Evolutionary conservation across 1,140 invertebrate species (phyloP).

Genomic region (Drosophila quadrilineata): DNA sequence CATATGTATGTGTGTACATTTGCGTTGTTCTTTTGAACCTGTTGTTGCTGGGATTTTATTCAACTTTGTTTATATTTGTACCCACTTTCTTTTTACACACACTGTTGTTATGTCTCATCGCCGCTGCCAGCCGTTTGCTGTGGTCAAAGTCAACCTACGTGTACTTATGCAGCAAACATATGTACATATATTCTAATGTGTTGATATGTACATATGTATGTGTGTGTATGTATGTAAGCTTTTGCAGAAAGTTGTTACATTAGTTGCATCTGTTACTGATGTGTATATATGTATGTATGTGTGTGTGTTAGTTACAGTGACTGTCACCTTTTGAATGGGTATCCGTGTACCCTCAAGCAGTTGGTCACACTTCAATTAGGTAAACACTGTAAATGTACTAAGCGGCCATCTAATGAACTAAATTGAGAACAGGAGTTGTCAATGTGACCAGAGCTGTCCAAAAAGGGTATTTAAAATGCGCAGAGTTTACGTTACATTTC

Average conservation of each 20-base stretch:
- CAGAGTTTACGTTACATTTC: neutral
- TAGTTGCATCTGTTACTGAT: neutral
- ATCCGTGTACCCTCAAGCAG: neutral
- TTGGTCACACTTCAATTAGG: neutral
- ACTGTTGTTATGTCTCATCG: slow-evolving; percentile 22
- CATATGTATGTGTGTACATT: slow-evolving; percentile 9
- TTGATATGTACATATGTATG: neutral
- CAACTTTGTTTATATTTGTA: slow-evolving; percentile 71
- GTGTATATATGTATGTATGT: neutral
- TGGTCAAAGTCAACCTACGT: slow-evolving; percentile 18
- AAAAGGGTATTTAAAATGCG: slow-evolving; percentile 15
- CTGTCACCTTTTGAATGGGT: neutral
- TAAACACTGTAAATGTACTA: neutral
- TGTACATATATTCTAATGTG: neutral
- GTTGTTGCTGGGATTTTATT: slow-evolving; percentile 39
- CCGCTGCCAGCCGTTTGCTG: neutral
- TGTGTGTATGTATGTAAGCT: neutral
- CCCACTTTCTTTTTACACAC: slow-evolving; percentile 73
- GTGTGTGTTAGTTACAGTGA: neutral
- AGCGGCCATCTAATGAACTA: too few species aligned
- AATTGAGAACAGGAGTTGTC: too few species aligned
- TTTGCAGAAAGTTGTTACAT: slow-evolving; percentile 2
- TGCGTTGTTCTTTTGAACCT: slow-evolving; percentile 39
- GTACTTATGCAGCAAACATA: neutral
- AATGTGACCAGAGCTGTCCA: too few species aligned